Evolutionary conservation across 2,113 vertebrate species (phyloP), one percentile per base, ranked within the genome.

Genomic region (Pionites leucogaster): DNA sequence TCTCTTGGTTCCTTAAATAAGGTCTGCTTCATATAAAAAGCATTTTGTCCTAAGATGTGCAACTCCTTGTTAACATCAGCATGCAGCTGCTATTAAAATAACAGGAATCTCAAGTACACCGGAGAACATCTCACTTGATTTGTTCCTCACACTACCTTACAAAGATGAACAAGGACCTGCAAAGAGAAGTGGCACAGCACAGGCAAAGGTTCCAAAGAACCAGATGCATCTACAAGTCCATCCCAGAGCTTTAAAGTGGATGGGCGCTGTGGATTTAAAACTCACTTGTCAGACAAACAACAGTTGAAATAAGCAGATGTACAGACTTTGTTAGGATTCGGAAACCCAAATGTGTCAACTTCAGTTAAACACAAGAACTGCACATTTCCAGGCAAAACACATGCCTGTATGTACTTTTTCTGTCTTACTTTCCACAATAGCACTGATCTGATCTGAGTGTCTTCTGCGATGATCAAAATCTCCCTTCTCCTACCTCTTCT

Each of bases 301-400:
- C 81, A 95, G 93, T 74, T 77, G 74, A 97, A 94, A 92, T 46
- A 87, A 93, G 78, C 95, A 89, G 84, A 95, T 91, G 93, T 37
- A 94, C 89, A 84, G 86, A 82, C 49, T 76, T 37, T 47, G 94
- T 72, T 84, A 91, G 77, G 84, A 91, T 91, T 96, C 91, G 78
- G 88, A 93, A 90, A 91, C 88, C 69, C 77, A 55, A 87, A 95
- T 79, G 69, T 84, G 91, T 92, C 74, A 0, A 57, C 91, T 91
- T 76, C 74, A 93, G 91, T 95, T 92, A 93, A 60, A 84, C 69
- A 86, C 62, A 84, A 64, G 89, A 78, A 88, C 53, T 93, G 90
- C 86, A 80, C 95, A 93, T 93, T 95, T 92, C 57, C 94, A 95
- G 88, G 86, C 94, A 76, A 57, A 82, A 55, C 17, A 6, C 24